Conservation (phyloP, 2,888 invertebrate genomes). For the Macropis europaea region DNA sequence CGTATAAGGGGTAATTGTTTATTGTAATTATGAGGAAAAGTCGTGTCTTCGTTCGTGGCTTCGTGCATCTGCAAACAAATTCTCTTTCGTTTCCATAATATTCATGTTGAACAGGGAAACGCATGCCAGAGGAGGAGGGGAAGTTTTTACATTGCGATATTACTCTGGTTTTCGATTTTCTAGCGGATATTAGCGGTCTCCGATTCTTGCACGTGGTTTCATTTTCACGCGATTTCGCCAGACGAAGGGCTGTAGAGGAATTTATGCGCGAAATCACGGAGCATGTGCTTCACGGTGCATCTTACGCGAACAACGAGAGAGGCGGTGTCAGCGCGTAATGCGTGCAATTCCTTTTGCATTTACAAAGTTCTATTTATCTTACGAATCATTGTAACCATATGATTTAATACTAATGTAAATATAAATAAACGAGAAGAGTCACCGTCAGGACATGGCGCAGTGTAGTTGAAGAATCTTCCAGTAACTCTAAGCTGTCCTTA, state of each 20-base stretch:
- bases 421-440: slow-evolving; percentile 45
- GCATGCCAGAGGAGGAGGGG: no score
- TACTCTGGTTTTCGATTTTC: neutral
- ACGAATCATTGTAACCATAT: slow-evolving; percentile 45
- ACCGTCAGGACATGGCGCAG: slow-evolving; percentile 11
- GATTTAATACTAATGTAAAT: slow-evolving; percentile 53
- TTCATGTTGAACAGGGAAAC: no score
- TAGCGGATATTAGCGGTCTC: no score
- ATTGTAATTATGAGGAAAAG: slow-evolving; percentile 19
- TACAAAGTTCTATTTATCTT: slow-evolving; percentile 48
- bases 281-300: neutral
- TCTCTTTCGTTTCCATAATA: neutral
- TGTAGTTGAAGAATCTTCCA: no score
- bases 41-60: neutral
- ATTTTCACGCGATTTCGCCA: neutral
- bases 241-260: no score
- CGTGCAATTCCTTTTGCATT: slow-evolving; percentile 52
- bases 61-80: slow-evolving; percentile 21
- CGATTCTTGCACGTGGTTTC: neutral
- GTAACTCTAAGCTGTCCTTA: no score
- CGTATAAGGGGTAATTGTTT: slow-evolving; percentile 9
- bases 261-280: neutral
- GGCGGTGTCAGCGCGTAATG: slow-evolving; percentile 16
- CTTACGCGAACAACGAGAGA: neutral
- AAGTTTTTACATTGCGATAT: no score